These are phyloP conservation scores for Heliconius hewitsoni DNA, from an alignment of 1,140 invertebrate species.

Conservation along the genomic window DNA sequence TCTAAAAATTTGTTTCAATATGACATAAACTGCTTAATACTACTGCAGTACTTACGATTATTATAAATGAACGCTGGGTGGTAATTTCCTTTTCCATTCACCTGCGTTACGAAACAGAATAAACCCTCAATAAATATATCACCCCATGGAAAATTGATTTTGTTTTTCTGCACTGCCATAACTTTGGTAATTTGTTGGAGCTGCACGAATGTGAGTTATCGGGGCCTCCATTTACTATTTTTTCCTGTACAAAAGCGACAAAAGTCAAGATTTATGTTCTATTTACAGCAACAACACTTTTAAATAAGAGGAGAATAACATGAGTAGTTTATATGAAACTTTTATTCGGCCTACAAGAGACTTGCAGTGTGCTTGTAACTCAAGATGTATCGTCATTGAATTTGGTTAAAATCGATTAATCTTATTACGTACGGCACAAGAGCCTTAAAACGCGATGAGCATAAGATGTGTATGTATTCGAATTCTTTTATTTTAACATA, in stretches of 20 bases:
- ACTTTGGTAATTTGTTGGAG: conserved; percentile 36
- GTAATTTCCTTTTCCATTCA: conserved; percentile 12
- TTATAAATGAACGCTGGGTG: background rate
- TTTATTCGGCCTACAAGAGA: conserved; percentile 41
- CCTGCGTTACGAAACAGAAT: conserved; percentile 10
- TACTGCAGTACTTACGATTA: background rate
- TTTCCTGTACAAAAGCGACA: conserved; percentile 38
- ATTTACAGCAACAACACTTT: conserved; percentile 50
- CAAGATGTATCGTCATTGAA: conserved; percentile 36
- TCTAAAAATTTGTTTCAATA: background rate
- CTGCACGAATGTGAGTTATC: conserved; percentile 39
- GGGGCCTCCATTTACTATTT: conserved; percentile 31
- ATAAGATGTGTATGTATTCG: conserved; percentile 40
- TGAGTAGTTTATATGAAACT: conserved; percentile 33
- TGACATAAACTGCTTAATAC: background rate
- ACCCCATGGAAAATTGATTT: conserved; percentile 22
- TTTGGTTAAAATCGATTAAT: conserved; percentile 42
- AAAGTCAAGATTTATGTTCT: conserved; percentile 52
- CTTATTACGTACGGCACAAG: conserved; percentile 47
- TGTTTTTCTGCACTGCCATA: conserved; percentile 33
- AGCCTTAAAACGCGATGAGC: conserved; percentile 31
- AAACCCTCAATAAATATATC: conserved; percentile 13
- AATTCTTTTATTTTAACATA: conserved; percentile 39
- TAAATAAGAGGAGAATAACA: conserved; percentile 20
- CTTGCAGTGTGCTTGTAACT: conserved; percentile 49